Percentiles rank a stretch among this genome's conserved stretches.
These are phyloP conservation scores for Heteronetta atricapilla DNA, from an alignment of 2,113 vertebrate genomes.

Conservation along the genomic window DNA sequence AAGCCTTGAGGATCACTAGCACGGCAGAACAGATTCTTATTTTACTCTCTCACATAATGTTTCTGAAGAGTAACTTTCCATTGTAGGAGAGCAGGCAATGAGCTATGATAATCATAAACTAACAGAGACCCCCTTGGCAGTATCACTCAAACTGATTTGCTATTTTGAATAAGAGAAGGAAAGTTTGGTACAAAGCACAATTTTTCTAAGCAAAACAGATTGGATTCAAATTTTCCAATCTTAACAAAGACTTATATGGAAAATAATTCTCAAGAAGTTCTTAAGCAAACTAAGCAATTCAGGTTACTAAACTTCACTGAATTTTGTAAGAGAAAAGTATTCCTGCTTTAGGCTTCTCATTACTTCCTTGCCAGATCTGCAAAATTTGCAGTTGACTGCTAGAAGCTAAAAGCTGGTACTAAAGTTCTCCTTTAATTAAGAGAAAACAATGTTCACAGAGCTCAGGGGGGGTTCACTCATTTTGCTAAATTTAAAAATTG, in stretches of 20 bases:
- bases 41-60: neutral
- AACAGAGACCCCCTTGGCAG: neutral
- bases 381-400: neutral
- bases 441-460: neutral
- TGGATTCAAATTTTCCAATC: neutral
- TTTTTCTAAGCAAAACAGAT: neutral
- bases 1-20: neutral
- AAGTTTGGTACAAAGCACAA: neutral
- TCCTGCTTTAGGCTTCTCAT: neutral
- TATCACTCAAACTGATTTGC: neutral
- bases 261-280: neutral
- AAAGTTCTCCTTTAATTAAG: constrained; percentile 25
- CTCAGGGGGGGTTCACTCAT: neutral
- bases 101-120: neutral
- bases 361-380: neutral
- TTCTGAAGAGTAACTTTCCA: neutral
- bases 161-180: neutral
- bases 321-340: neutral
- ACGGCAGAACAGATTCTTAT: neutral
- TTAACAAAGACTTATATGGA: neutral
- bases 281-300: neutral
- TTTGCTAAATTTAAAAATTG: neutral
- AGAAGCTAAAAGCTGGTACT: neutral
- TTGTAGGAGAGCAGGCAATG: neutral
- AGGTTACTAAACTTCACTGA: neutral